Base-by-base conservation (phyloP, 2,888 invertebrate species). In the Atethmia centrago region DNA sequence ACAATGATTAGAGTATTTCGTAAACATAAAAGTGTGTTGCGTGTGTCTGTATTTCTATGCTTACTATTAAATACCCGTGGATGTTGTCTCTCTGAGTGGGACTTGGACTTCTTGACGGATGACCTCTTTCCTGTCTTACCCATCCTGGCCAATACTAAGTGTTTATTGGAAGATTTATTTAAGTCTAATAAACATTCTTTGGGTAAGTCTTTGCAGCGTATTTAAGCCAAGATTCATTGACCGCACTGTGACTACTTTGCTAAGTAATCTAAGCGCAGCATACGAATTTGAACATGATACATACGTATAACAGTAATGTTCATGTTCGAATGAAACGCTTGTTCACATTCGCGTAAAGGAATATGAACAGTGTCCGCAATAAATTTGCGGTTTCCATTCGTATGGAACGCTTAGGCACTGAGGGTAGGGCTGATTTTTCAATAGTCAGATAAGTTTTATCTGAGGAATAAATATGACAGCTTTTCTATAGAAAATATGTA, bases 71-170 rank as follows among this genome's bases (percentile, higher is more conserved):
- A 87, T 77, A 92, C 88, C 4, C 89, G 88, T 82, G 92, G 90
- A 10, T 94, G 93, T 81, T 91, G 91, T 74, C 89, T 92, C n/a
- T 87, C 88, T 21, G 94, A 91, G 5, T 94, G 92, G 94, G 94
- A 95, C 53, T 91, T 91, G 93, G 94, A 95, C 47, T 92, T 91
- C 62, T 84, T 95, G 58, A 89, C 91, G 12, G 93, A 93, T 16
- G 94, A 95, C 61, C 72, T 95, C 40, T 83, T 94, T 10, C 82
- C 92, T 9, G 79, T 94, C 31, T 94, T 93, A 59, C 95, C 96
- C 0, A 78, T 94, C n/a, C 80, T 95, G 65, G 89, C 92, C 0
- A 89, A 84, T 28, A 91, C 93, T 1, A 91, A 91, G 1, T 83
- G 90, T 4, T 87, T 90, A 10, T 81, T 95, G 8, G 90, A 89